phyloP scores from a whole-genome alignment of 2,888 invertebrate genomes.

The Hypomecis atomaria region DNA sequence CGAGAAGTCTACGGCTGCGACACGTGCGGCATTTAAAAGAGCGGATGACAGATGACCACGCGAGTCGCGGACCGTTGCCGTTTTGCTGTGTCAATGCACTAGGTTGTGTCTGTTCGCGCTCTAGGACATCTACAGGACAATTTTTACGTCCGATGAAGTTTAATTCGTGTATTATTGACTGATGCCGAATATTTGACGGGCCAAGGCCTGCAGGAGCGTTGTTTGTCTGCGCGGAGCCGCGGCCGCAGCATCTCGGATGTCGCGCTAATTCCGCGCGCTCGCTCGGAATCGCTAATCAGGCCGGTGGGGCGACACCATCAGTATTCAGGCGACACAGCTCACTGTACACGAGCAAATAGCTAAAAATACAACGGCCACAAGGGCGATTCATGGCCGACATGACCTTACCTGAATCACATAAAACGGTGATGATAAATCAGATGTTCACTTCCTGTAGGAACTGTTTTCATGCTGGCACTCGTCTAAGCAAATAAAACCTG shows the following conservation, averaged over 20 bases:
- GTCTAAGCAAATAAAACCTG: constrained; percentile 37
- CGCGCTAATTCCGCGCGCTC: constrained; percentile 79
- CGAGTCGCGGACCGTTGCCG: constrained; percentile 33
- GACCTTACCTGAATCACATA: constrained; percentile 74
- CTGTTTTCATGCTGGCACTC: constrained; percentile 36
- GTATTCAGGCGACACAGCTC: constrained; percentile 66
- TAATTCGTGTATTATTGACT: constrained; percentile 23
- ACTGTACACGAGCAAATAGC: constrained; percentile 71
- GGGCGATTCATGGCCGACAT: constrained; percentile 74
- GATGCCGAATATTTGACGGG: constrained; percentile 36
- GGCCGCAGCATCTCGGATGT: constrained; percentile 68
- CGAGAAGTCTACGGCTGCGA: constrained; percentile 35
- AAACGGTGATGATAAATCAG: constrained; percentile 56
- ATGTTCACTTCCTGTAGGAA: constrained; percentile 61
- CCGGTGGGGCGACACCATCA: constrained; percentile 57
- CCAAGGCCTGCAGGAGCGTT: constrained; percentile 22
- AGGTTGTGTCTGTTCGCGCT: constrained; percentile 6
- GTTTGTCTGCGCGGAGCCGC: constrained; percentile 25
- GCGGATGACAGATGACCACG: constrained; percentile 38
- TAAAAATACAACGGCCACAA: constrained; percentile 78
- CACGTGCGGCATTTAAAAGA: constrained; percentile 49
- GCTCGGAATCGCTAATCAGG: constrained; percentile 73
- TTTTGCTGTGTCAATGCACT: constrained; percentile 44
- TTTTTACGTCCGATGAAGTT: constrained; percentile 20
- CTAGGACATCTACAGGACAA: constrained; percentile 33